Evolutionary conservation across 2,888 invertebrate genomes (phyloP), one percentile per base, ranked within the genome.

Genomic region (Asteroscopus sphinx): DNA sequence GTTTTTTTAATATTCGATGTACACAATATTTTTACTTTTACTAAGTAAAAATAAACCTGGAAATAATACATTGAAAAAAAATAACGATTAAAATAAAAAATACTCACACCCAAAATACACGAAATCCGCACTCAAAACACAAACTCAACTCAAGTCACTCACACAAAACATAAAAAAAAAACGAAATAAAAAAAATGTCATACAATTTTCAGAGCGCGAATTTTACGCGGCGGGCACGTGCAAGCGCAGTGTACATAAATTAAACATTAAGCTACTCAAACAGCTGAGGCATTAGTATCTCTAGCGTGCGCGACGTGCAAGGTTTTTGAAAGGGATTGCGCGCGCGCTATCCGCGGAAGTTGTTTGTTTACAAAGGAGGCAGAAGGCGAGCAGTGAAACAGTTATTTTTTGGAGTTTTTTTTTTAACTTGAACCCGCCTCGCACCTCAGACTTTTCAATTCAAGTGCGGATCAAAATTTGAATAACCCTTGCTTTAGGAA

Each of bases 241-340:
- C 68, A 49, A 33, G 33, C 71, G 44, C 72, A 33, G 30, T 65
- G 79, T 74, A 60, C 62, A 73, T 69, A 76, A 77, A 69, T 72
- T 58, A 69, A 58, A 71, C 69, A 76, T 68, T 79, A 72, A 73
- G 51, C 61, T 40, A 47, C 42, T 49, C 40, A 49, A 57, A 46
- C 56, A 52, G 45, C 54, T 16, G 52, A 46, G 48, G 46, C 49
- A 47, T 57, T 26, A 54, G 37, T 49, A 66, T 46, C 51, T 21
- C 21, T 12, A 42, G 59, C 40, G 13, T 48, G 48, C 37, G 58
- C 37, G 17, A 42, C 47, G 53, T 17, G 54, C 56, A 73, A 75
- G 67, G 73, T 54, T 67, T 65, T 61, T 30, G 75, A 73, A 75
- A 73, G 71, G 74, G 37, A 70, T 40, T 54, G 48, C 37, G 37